Conservation (phyloP, 2,113 vertebrate species). For the Odocoileus virginianus region DNA sequence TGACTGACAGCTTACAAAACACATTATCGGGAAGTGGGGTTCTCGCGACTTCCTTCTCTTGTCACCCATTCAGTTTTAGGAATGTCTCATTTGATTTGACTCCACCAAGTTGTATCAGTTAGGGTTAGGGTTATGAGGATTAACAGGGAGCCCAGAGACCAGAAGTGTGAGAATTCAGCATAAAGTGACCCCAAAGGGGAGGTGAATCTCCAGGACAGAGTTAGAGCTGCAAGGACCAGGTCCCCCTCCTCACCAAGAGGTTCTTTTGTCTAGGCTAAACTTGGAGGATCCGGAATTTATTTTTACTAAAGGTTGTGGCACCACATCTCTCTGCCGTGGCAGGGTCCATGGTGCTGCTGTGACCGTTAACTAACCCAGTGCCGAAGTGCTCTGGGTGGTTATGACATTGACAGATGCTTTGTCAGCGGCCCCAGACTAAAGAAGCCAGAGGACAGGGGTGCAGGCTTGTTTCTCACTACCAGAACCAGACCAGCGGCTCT, state of each 20-base stretch:
- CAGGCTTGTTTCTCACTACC: not conserved
- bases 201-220: not conserved
- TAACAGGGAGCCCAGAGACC: not conserved
- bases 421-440: not conserved
- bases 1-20: not conserved
- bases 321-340: not conserved
- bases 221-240: not conserved
- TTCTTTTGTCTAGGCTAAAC: not conserved
- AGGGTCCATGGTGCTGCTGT: not conserved
- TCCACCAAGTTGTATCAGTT: not conserved
- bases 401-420: not conserved
- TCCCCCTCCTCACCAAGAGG: not conserved
- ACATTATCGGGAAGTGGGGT: not conserved
- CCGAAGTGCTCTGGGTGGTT: not conserved
- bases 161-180: not conserved
- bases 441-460: not conserved
- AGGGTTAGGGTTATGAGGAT: not conserved
- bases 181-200: not conserved
- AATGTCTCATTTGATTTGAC: not conserved
- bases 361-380: not conserved
- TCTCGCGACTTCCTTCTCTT: not conserved
- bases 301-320: not conserved
- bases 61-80: not conserved
- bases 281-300: not conserved
- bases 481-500: not conserved